These are phyloP conservation scores for Rhinogobio ventralis DNA, from an alignment of 2,797 vertebrate species.

Conservation along the genomic window DNA sequence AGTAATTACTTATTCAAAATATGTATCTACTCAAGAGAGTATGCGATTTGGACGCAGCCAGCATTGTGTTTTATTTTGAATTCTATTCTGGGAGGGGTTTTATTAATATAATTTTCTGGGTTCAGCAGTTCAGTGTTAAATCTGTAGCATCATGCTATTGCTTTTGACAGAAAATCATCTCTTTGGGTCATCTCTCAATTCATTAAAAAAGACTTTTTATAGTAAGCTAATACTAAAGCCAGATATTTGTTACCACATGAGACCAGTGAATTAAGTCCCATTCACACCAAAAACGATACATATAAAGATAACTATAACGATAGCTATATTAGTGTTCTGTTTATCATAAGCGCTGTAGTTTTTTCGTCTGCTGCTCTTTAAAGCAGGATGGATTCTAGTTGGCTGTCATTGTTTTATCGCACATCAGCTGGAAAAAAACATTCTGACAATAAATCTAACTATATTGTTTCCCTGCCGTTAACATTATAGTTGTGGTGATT, in stretches of 20 bases:
- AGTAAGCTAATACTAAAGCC: background rate
- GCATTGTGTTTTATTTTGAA: background rate
- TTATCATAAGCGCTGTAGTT: too few species aligned
- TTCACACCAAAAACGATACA: background rate
- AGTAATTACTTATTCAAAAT: background rate
- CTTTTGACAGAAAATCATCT: constrained; percentile 2
- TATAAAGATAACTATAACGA: background rate
- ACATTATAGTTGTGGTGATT: too few species aligned
- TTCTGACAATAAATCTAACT: too few species aligned
- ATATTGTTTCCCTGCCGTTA: too few species aligned
- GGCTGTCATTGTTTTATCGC: background rate
- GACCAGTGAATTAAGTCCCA: background rate
- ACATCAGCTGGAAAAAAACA: background rate
- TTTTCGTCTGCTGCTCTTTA: background rate
- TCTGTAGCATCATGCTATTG: background rate
- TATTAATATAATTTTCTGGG: background rate
- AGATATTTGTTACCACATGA: background rate
- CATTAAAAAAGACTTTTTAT: background rate
- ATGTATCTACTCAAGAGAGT: too few species aligned
- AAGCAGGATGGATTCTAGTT: background rate
- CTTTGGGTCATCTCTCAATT: background rate
- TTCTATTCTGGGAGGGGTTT: background rate
- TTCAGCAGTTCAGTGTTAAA: background rate
- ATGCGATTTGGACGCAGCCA: too few species aligned
- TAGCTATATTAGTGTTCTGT: background rate